Evolutionary conservation across 1,140 invertebrate genomes (phyloP), one percentile per base, ranked within the genome.

Genomic region (Orussus abietinus): DNA sequence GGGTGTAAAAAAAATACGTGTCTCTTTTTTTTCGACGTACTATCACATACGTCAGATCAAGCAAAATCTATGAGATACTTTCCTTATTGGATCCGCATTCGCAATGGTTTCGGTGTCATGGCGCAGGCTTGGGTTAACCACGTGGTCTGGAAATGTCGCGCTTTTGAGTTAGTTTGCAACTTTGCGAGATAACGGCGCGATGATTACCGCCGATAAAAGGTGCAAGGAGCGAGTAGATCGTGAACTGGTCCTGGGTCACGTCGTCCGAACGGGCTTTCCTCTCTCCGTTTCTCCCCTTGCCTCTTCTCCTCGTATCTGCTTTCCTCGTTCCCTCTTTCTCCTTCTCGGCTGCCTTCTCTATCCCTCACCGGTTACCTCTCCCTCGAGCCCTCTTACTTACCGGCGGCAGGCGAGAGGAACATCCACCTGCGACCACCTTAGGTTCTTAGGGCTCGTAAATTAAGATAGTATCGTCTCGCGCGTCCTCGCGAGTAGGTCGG

Each of bases 361-460:
- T 32, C 25, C 41, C 20, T 26, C 18, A 29, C 25, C 14, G n/a
- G 11, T 26, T 20, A 35, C 42, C 32, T 38, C 38, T 51, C 39
- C 47, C 33, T 37, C 33, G 3, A 3, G 3, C 36, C 3, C 21
- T 25, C 25, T 30, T 32, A 18, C 44, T 45, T n/a, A 43, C 42
- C 48, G 51, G n/a, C n/a, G n/a, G n/a, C n/a, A n/a, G n/a, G n/a
- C 59, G 52, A 41, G 52, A 59, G 47, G 44, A 53, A 58, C 52
- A 53, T 49, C 45, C 49, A 52, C 46, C 45, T 43, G 49, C 55
- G 36, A 38, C 35, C 36, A 19, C 12, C 22, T 25, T 34, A 38
- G 42, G 38, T 17, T 35, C 34, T 29, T 10, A 38, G 35, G 30
- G 44, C 29, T 38, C 47, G 45, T 39, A 44, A 49, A 25, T 25